Percentiles rank a stretch among this genome's conserved stretches.
These are phyloP conservation scores for Ethmia dodecea DNA, from an alignment of 2,888 invertebrate species.

Conservation along the genomic window DNA sequence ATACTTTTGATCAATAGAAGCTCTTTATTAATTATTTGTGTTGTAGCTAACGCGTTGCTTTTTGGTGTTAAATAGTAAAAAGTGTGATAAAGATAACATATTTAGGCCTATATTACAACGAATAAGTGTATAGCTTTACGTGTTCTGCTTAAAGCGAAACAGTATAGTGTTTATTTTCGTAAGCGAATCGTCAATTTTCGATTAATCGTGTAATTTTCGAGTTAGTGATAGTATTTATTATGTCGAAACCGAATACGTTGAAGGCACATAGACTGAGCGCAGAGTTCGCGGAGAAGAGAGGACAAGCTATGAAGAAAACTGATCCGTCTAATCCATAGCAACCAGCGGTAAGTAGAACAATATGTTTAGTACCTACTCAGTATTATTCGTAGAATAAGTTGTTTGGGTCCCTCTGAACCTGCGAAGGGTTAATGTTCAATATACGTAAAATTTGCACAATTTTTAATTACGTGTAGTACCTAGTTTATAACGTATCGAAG, in stretches of 20 bases:
- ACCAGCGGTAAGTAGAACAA: conserved; percentile 63
- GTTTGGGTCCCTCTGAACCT: background rate
- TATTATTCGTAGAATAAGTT: background rate
- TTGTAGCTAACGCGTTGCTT: conserved; percentile 50
- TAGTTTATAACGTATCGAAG: no score
- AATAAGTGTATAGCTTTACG: conserved; percentile 35
- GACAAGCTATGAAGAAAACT: conserved; percentile 56
- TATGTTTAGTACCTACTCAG: background rate
- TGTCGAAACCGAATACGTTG: conserved; percentile 69
- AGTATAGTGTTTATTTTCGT: conserved; percentile 30
- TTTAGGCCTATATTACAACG: conserved; percentile 45
- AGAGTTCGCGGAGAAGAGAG: conserved; percentile 67
- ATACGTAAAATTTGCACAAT: background rate
- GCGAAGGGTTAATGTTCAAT: conserved; percentile 1
- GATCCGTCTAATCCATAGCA: conserved; percentile 69
- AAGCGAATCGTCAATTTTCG: conserved; percentile 27
- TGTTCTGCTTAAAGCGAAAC: conserved; percentile 20
- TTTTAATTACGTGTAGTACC: no score
- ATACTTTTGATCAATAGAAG: conserved; percentile 67
- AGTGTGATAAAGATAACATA: conserved; percentile 41
- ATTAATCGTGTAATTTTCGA: conserved; percentile 18
- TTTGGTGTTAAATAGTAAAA: conserved; percentile 34
- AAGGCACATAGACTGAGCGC: conserved; percentile 72
- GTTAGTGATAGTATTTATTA: conserved; percentile 37
- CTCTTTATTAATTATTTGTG: conserved; percentile 72